Percentiles rank a stretch among this genome's conserved stretches.
These are phyloP conservation scores for Amphipoea oculea DNA, from an alignment of 2,888 invertebrate species.

Conservation along the genomic window DNA sequence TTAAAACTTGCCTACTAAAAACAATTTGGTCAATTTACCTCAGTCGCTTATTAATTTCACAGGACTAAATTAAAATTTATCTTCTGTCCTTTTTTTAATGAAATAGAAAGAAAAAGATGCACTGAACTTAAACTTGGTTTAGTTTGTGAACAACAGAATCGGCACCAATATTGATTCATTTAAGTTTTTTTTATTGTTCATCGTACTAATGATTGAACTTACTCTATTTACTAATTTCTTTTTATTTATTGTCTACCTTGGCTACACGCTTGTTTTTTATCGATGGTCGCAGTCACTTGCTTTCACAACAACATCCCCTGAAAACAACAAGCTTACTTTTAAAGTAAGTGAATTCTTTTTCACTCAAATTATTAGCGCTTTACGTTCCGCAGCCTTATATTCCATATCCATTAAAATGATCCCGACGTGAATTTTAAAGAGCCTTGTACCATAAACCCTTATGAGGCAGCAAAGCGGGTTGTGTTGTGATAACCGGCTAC, in stretches of 20 bases:
- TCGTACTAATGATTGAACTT: background rate
- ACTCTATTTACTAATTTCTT: background rate
- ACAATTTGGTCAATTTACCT: too few relatives aligned
- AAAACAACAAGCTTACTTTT: conserved; percentile 1
- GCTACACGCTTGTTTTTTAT: background rate
- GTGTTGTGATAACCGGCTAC: conserved; percentile 47
- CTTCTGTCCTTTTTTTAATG: too few relatives aligned
- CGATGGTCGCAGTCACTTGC: background rate
- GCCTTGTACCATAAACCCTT: conserved; percentile 59
- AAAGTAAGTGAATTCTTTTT: background rate
- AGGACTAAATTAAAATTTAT: too few relatives aligned
- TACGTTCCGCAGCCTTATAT: conserved; percentile 17
- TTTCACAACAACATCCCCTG: background rate
- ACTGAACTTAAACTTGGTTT: too few relatives aligned
- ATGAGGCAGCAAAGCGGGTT: conserved; percentile 52
- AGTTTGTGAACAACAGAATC: too few relatives aligned
- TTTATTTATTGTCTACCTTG: background rate
- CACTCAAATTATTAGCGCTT: conserved; percentile 24
- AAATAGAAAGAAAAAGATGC: too few relatives aligned
- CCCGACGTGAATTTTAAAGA: conserved; percentile 47
- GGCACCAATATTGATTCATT: conserved; percentile 7
- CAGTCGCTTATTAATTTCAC: too few relatives aligned
- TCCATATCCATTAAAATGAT: conserved; percentile 40
- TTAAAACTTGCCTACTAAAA: too few relatives aligned
- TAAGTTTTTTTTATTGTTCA: background rate